Conservation (phyloP, 37 sponge, comb jelly and placozoan species). For the Tethya wilhelma region DNA sequence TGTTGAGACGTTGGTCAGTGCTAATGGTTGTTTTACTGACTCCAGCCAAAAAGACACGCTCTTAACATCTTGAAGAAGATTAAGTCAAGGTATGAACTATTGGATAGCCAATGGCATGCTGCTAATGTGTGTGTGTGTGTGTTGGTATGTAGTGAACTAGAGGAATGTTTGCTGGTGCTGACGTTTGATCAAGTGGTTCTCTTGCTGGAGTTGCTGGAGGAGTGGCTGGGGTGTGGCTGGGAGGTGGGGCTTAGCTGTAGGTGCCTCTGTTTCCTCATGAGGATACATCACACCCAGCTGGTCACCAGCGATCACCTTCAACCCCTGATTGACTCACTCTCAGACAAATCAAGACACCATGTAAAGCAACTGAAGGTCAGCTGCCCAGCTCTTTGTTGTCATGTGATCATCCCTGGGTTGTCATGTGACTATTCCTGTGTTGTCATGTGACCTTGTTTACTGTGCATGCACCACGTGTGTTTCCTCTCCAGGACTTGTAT, state of each 20-base stretch:
- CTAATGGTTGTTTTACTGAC: neutral
- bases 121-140: neutral
- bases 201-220: constrained; percentile 56
- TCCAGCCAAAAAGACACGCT: constrained; percentile 65
- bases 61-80: constrained; percentile 72
- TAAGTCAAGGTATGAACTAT: constrained; percentile 63
- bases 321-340: constrained; percentile 70
- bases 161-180: constrained; percentile 89
- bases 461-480: neutral
- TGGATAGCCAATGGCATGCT: neutral
- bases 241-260: constrained; percentile 83
- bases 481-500: constrained; percentile 63
- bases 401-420: neutral
- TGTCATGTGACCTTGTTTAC: neutral
- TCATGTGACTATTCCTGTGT: neutral
- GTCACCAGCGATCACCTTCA: constrained; percentile 60
- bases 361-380: constrained; percentile 63
- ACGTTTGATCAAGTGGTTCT: constrained; percentile 78
- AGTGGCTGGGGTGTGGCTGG: constrained; percentile 78
- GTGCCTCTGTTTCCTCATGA: constrained; percentile 81
- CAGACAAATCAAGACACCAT: constrained; percentile 8
- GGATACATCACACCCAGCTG: constrained; percentile 91
- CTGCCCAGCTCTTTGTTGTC: neutral
- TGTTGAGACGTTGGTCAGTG: neutral
- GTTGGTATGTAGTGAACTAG: constrained; percentile 74